phyloP scores from a whole-genome alignment of 2,113 vertebrate species.

The Mustela nigripes region DNA sequence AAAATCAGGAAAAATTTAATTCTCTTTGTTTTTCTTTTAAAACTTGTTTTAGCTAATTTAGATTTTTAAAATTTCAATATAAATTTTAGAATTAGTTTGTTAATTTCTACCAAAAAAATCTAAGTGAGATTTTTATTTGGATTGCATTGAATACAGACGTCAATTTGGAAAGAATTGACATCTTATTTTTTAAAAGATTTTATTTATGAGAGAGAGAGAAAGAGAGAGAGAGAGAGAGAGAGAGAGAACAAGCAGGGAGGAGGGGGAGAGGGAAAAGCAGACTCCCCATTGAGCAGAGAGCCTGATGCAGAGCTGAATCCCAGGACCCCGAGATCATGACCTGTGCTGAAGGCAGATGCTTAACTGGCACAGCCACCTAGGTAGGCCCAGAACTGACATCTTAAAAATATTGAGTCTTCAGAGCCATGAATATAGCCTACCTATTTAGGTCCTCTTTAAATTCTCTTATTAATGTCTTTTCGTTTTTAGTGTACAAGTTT shows the following conservation, averaged over 20 bases:
- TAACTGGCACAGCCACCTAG: neutral
- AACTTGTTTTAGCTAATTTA: neutral
- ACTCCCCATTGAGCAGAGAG: neutral
- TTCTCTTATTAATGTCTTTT: neutral
- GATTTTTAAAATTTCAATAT: neutral
- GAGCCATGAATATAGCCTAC: neutral
- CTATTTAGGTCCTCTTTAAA: neutral
- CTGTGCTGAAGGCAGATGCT: neutral
- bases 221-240: neutral
- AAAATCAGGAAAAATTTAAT: neutral
- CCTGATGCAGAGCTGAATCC: neutral
- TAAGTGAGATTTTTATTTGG: neutral
- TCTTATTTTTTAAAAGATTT: neutral
- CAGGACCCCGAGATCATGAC: neutral
- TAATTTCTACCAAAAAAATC: neutral
- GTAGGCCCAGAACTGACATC: neutral
- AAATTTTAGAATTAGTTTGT: neutral
- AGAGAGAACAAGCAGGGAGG: neutral
- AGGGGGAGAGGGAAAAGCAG: neutral
- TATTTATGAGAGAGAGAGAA: neutral
- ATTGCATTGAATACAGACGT: neutral
- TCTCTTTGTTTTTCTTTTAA: neutral
- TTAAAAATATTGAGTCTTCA: neutral
- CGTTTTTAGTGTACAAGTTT: neutral
- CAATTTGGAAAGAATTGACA: neutral